phyloP scores from a whole-genome alignment of 2,888 invertebrate genomes.

The Thecocarcelia acutangulata region DNA sequence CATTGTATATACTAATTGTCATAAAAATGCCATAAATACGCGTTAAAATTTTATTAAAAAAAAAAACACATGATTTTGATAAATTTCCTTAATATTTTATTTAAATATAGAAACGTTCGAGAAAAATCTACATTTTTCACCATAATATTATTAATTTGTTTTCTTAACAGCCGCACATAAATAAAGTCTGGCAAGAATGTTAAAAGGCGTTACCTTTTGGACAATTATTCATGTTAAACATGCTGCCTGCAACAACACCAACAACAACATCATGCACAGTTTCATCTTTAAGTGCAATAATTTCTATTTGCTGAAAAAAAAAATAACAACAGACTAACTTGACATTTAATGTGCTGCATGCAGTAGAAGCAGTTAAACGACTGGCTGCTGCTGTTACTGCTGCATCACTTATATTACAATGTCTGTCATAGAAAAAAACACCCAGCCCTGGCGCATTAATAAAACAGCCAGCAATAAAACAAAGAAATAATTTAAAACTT shows the following conservation, averaged over 20 bases:
- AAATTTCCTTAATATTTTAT: conserved; percentile 1
- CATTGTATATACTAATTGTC: conserved; percentile 30
- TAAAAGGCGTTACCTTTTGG: conserved; percentile 65
- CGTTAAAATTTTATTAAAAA: conserved; percentile 2
- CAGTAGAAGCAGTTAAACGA: conserved; percentile 37
- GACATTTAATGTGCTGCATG: conserved; percentile 54
- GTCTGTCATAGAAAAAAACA: conserved; percentile 59
- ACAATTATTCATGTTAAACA: conserved; percentile 68
- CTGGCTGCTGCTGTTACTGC: conserved; percentile 16
- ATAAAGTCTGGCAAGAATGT: conserved; percentile 22
- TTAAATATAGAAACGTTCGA: conserved; percentile 3
- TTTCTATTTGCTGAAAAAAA: conserved; percentile 39
- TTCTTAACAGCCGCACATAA: conserved; percentile 11
- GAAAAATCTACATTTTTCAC: conserved; percentile 4
- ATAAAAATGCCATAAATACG: conserved; percentile 21
- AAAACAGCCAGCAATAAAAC: not conserved
- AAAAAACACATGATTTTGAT: conserved; percentile 5
- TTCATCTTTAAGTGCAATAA: conserved; percentile 7
- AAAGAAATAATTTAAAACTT: conserved; percentile 39
- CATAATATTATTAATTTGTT: conserved; percentile 46
- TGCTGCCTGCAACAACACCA: conserved; percentile 21
- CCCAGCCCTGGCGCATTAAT: conserved; percentile 44
- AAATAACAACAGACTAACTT: conserved; percentile 38
- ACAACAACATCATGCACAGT: conserved; percentile 6
- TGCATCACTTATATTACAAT: conserved; percentile 54